These are phyloP conservation scores for Microctonus brassicae DNA, from an alignment of 2,888 invertebrate species.

Conservation along the genomic window DNA sequence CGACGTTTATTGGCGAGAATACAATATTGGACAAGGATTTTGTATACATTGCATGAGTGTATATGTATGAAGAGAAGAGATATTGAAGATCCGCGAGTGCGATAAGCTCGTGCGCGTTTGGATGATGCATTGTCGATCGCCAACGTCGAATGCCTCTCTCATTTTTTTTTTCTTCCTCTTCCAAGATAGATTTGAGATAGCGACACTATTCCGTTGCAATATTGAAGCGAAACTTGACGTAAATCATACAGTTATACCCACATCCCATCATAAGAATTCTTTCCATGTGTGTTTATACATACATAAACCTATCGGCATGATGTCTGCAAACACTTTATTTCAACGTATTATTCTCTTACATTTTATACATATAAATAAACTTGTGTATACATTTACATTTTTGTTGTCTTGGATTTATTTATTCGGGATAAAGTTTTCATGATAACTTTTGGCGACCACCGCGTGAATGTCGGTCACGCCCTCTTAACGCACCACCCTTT, in stretches of 20 bases:
- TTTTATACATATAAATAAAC: no score
- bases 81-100: conserved; percentile 52
- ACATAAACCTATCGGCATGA: no score
- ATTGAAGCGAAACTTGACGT: not conserved
- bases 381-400: not conserved
- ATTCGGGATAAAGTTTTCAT: not conserved
- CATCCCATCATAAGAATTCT: not conserved
- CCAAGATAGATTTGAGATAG: conserved; percentile 12
- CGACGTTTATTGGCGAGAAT: not conserved
- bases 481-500: conserved; percentile 53
- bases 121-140: conserved; percentile 58
- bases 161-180: not conserved
- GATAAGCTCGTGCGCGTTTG: conserved; percentile 51
- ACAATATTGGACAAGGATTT: not conserved
- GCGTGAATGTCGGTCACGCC: conserved; percentile 49
- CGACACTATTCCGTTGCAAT: not conserved
- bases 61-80: conserved; percentile 24
- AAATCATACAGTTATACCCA: not conserved
- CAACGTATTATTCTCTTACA: no score
- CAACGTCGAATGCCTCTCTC: not conserved
- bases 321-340: no score
- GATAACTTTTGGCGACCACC: not conserved
- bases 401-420: not conserved
- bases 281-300: no score
- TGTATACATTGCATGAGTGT: no score